Evolutionary conservation across 2,888 invertebrate genomes (phyloP).

Genomic region (Campoletis raptor): DNA sequence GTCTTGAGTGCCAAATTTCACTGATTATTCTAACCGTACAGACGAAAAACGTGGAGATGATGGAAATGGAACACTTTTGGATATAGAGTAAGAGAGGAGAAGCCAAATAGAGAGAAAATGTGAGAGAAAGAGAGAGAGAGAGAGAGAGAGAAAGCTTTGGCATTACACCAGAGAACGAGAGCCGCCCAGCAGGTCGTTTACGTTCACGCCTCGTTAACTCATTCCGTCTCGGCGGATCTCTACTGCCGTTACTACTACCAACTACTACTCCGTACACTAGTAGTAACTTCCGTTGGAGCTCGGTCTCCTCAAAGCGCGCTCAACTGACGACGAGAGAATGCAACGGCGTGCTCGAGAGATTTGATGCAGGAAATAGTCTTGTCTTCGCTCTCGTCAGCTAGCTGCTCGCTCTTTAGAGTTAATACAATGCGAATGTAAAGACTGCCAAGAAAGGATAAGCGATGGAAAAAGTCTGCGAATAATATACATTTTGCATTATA

Average conservation of each 20-base stretch:
- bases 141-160: constrained; percentile 38
- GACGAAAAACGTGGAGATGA: constrained; percentile 22
- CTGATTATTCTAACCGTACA: constrained; percentile 64
- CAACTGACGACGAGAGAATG: constrained; percentile 28
- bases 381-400: constrained; percentile 65
- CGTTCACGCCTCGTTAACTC: constrained; percentile 76
- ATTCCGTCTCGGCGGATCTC: constrained; percentile 67
- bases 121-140: constrained; percentile 12
- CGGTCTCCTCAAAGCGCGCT: constrained; percentile 28
- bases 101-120: constrained; percentile 18
- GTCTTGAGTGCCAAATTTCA: constrained; percentile 62
- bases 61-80: background rate
- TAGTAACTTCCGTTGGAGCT: constrained; percentile 48
- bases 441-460: constrained; percentile 9
- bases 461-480: constrained; percentile 19
- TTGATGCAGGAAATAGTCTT: constrained; percentile 67
- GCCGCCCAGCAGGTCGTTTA: constrained; percentile 72
- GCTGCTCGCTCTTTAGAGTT: constrained; percentile 39
- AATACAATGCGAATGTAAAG: constrained; percentile 50
- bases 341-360: constrained; percentile 36
- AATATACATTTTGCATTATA: background rate
- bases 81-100: background rate
- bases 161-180: constrained; percentile 65
- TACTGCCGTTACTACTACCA: constrained; percentile 56
- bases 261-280: constrained; percentile 30